These are phyloP conservation scores for Physocephala rufipes DNA, from an alignment of 2,888 invertebrate species.

Conservation along the genomic window DNA sequence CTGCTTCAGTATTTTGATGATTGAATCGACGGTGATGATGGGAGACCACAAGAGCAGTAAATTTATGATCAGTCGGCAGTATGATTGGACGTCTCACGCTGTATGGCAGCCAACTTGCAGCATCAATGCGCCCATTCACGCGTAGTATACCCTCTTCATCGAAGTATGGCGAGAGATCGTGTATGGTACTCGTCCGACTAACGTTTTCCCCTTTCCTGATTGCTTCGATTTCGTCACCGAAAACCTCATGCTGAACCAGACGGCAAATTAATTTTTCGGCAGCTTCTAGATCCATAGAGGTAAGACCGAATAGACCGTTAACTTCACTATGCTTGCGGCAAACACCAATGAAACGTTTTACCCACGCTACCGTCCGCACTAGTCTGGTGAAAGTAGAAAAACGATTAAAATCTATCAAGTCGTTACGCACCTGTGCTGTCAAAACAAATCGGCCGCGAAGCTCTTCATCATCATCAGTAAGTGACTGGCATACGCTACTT, in stretches of 20 bases:
- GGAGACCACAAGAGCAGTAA: slow-evolving; percentile 23
- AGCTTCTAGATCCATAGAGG: no score
- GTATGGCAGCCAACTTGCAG: slow-evolving; percentile 33
- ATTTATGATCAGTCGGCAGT: slow-evolving; percentile 23
- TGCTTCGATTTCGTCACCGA: background rate
- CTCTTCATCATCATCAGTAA: no score
- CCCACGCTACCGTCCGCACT: no score
- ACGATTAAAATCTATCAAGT: no score
- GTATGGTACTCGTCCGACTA: background rate
- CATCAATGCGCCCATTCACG: slow-evolving; percentile 34
- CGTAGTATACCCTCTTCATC: slow-evolving; percentile 32
- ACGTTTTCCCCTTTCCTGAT: background rate
- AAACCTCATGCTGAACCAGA: background rate
- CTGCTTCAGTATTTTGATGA: slow-evolving; percentile 36
- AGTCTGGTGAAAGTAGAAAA: no score
- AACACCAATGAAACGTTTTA: slow-evolving; percentile 37
- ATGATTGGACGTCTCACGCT: slow-evolving; percentile 30
- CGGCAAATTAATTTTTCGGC: no score
- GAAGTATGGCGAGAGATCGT: slow-evolving; percentile 29
- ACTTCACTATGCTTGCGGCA: no score
- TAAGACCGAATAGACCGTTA: no score
- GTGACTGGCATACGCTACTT: no score
- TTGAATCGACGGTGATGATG: slow-evolving; percentile 24
- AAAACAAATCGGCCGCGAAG: no score
- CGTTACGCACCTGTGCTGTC: no score